These are phyloP conservation scores for Aphelinus atriplicis DNA, from an alignment of 1,140 invertebrate genomes.

Conservation along the genomic window DNA sequence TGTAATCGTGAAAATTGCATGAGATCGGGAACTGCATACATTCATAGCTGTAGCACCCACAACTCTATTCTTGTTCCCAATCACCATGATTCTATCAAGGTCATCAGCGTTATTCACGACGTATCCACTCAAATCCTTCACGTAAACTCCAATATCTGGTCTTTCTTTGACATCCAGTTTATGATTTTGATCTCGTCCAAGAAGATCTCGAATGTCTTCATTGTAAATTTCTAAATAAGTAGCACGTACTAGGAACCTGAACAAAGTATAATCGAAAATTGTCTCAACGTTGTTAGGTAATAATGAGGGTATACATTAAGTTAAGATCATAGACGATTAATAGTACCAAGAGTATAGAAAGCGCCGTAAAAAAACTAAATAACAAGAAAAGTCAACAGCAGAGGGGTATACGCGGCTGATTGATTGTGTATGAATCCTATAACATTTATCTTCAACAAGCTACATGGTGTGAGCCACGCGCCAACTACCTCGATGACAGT, in stretches of 20 bases:
- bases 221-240: constrained; percentile 86
- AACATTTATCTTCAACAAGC: too few relatives aligned
- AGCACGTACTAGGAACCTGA: constrained; percentile 79
- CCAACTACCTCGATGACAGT: too few relatives aligned
- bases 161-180: constrained; percentile 78
- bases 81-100: constrained; percentile 78
- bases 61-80: constrained; percentile 84
- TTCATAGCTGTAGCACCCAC: constrained; percentile 90
- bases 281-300: constrained; percentile 10
- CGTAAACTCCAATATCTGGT: constrained; percentile 83
- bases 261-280: constrained; percentile 40
- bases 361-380: too few relatives aligned
- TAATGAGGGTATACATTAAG: constrained; percentile 19
- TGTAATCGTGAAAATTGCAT: constrained; percentile 90
- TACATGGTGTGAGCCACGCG: too few relatives aligned
- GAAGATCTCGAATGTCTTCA: constrained; percentile 82
- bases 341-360: neutral
- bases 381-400: too few relatives aligned
- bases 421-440: too few relatives aligned
- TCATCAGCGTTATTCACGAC: constrained; percentile 86
- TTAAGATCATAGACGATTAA: constrained; percentile 19
- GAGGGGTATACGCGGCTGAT: too few relatives aligned
- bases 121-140: constrained; percentile 80
- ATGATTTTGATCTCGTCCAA: constrained; percentile 70
- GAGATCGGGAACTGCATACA: constrained; percentile 83